Evolutionary conservation across 2,888 invertebrate genomes (phyloP), one percentile per base, ranked within the genome.

Genomic region (Ctenicera cuprea): DNA sequence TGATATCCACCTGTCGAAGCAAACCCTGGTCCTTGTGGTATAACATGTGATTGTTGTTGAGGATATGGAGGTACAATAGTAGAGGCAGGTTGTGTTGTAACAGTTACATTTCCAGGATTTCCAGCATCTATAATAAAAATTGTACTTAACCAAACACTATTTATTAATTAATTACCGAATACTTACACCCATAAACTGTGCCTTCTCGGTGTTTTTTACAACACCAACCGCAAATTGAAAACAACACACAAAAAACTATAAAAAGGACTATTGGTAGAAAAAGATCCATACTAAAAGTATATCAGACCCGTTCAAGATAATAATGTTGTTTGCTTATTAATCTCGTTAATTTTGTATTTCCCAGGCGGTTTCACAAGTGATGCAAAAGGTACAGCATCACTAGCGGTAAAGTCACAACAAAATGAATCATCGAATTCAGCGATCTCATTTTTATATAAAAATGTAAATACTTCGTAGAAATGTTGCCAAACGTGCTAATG

Each of bases 171-270:
- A 16, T 11, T 18, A n/a, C n/a, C n/a, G n/a, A n/a, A n/a, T n/a
- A 77, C 79, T 77, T 73, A 80, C 80, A 71, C 54, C 79, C 78
- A 43, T 78, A 77, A 0, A 80, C 78, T 12, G 73, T 73, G 16
- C 80, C 80, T 65, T 78, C 76, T 30, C 76, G 50, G 26, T 79
- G 77, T 18, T 74, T 75, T 68, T 79, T 80, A 65, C 80, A 80
- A 63, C 80, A 80, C 79, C 79, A 80, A 7, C 80, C 79, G 63
- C 80, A 80, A 16, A 80, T 78, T 14, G 79, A 78, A 71, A 80
- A 80, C 20, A 80, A 18, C 5, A 80, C 73, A 63, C 76, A 80
- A 67, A 80, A 80, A 4, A 80, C 74, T 37, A 80, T 76, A 38
- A 80, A 73, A 3, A 80, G 52, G 16, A 73, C 75, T 68, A 80